A percentile compares a stretch with the other conserved stretches of the same genome.
Evolutionary conservation across 2,888 invertebrate genomes (phyloP).

Genomic region (Cepaea hortensis): DNA sequence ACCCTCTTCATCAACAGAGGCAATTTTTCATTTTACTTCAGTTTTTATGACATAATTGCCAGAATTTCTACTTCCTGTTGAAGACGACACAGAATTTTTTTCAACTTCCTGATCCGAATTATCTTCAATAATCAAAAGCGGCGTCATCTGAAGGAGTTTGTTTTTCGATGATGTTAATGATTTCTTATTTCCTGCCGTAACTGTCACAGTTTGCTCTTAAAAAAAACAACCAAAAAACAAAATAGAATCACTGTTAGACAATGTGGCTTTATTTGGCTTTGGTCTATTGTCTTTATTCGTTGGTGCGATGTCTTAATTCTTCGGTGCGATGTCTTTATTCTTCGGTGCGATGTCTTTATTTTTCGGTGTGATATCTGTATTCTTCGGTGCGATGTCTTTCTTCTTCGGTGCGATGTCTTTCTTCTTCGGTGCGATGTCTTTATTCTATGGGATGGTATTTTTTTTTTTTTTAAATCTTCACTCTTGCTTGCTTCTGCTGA

Average conservation of each 20-base stretch:
- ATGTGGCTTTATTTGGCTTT: background rate
- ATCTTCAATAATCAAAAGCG: conserved; percentile 23
- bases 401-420: too few relatives aligned
- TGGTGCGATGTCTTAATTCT: too few relatives aligned
- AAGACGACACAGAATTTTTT: conserved; percentile 15
- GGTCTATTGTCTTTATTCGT: too few relatives aligned
- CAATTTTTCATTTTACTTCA: background rate
- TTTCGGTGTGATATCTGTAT: too few relatives aligned
- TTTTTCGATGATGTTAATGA: background rate
- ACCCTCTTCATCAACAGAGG: background rate
- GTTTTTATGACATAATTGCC: background rate
- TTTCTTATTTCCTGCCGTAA: background rate
- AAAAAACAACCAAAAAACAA: background rate
- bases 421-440: too few relatives aligned
- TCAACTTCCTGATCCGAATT: conserved; percentile 34
- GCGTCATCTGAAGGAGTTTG: background rate
- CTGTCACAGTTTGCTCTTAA: background rate
- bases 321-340: too few relatives aligned
- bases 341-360: too few relatives aligned
- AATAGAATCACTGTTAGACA: background rate
- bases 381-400: too few relatives aligned
- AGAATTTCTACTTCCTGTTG: background rate
- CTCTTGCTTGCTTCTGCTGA: background rate
- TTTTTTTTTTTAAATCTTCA: too few relatives aligned
- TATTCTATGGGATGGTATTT: too few relatives aligned